These are phyloP conservation scores for Drosophila baimaii DNA, from an alignment of 1,140 invertebrate genomes.

Conservation along the genomic window DNA sequence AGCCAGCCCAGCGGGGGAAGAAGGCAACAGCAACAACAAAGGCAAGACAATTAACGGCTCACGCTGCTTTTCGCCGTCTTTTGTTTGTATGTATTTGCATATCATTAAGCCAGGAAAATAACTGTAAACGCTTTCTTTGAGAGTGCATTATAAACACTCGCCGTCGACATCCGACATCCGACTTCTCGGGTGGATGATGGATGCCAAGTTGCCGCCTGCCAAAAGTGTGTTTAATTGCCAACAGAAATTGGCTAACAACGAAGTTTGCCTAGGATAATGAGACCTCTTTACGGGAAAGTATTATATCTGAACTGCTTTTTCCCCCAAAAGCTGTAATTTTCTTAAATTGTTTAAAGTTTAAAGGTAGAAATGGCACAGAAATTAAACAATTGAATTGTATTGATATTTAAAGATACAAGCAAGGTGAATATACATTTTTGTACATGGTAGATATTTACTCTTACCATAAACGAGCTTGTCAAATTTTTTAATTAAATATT, in stretches of 20 bases:
- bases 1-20: slow-evolving; percentile 46
- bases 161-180: slow-evolving; percentile 38
- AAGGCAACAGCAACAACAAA: slow-evolving; percentile 45
- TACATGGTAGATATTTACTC: not conserved
- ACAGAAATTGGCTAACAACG: slow-evolving; percentile 38
- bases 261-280: slow-evolving; percentile 48
- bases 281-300: slow-evolving; percentile 3
- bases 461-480: not conserved
- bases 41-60: slow-evolving; percentile 67
- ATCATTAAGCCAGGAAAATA: slow-evolving; percentile 71
- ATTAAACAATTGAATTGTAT: not conserved
- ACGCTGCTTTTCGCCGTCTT: slow-evolving; percentile 43
- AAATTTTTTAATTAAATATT: not conserved
- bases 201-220: slow-evolving; percentile 4
- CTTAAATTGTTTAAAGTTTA: not conserved
- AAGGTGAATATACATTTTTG: not conserved
- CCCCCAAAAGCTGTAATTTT: not conserved
- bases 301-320: not conserved
- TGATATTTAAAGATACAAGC: not conserved
- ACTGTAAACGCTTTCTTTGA: slow-evolving; percentile 52
- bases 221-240: slow-evolving; percentile 40
- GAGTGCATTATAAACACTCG: slow-evolving; percentile 76
- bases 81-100: slow-evolving; percentile 78
- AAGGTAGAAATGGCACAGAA: not conserved
- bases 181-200: not conserved